Evolutionary conservation across 2,113 vertebrate species (phyloP).

Genomic region (Sprattus sprattus): DNA sequence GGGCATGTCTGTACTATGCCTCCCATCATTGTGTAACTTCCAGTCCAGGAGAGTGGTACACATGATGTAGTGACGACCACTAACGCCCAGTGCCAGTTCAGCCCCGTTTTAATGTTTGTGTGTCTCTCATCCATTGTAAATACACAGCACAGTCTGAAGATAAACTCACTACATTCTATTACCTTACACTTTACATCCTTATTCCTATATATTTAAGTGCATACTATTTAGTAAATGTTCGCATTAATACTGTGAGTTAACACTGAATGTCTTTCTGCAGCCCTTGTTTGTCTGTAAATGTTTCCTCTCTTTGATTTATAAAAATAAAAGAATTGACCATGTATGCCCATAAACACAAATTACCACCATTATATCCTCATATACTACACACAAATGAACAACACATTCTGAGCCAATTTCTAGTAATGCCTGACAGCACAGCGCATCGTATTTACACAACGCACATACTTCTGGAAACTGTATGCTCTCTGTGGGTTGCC

Average conservation of each 20-base stretch:
- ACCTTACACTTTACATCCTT: too few relatives aligned
- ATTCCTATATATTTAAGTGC: too few relatives aligned
- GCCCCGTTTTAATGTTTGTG: too few relatives aligned
- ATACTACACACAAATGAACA: background rate
- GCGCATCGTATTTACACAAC: background rate
- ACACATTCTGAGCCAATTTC: background rate
- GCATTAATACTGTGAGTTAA: too few relatives aligned
- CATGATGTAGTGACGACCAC: background rate
- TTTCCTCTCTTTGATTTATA: background rate
- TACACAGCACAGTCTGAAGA: too few relatives aligned
- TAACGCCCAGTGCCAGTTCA: too few relatives aligned
- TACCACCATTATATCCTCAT: background rate
- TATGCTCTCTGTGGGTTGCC: background rate
- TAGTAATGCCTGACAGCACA: background rate
- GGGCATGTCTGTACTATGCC: background rate
- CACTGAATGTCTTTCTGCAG: too few relatives aligned
- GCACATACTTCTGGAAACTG: background rate
- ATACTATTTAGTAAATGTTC: too few relatives aligned
- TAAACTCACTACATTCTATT: too few relatives aligned
- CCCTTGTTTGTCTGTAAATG: background rate
- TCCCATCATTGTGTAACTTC: conserved; percentile 6
- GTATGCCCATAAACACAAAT: background rate
- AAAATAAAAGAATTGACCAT: background rate
- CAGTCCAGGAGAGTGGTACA: background rate
- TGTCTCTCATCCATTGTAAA: too few relatives aligned